These are phyloP conservation scores for Pitangus sulphuratus DNA, from an alignment of 2,797 vertebrate species.

Conservation along the genomic window DNA sequence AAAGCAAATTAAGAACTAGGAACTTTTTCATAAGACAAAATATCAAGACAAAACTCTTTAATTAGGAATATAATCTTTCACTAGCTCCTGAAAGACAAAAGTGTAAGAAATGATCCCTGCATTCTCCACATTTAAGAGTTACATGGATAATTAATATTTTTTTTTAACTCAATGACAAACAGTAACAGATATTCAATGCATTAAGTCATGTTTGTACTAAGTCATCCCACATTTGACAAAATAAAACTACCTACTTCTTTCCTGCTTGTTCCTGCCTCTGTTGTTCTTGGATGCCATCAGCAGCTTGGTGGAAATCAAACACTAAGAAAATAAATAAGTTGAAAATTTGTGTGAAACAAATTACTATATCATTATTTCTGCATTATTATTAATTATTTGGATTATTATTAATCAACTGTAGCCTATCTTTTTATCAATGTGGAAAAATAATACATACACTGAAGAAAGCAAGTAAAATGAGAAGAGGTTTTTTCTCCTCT, in stretches of 20 bases:
- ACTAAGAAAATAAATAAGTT: conserved; percentile 78
- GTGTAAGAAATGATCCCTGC: not conserved
- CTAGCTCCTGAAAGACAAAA: not conserved
- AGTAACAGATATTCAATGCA: not conserved
- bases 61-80: not conserved
- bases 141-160: not conserved
- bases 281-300: conserved; percentile 96
- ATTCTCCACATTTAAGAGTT: not conserved
- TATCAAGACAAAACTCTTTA: not conserved
- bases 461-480: not conserved
- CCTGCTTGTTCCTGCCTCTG: conserved; percentile 96
- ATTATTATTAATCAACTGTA: not conserved
- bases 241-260: conserved; percentile 88
- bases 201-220: not conserved
- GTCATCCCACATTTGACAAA: not conserved
- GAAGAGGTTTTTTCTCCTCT: not conserved
- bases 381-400: too few relatives aligned
- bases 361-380: not conserved
- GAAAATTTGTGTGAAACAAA: not conserved
- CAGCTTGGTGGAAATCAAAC: conserved; percentile 99
- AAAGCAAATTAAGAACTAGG: not conserved
- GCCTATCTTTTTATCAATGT: not conserved
- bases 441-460: not conserved
- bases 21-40: not conserved
- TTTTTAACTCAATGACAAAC: not conserved